These are phyloP conservation scores for Isaurus tuberculatus DNA, from an alignment of 92 coral and sea anemone species.

Conservation along the genomic window DNA sequence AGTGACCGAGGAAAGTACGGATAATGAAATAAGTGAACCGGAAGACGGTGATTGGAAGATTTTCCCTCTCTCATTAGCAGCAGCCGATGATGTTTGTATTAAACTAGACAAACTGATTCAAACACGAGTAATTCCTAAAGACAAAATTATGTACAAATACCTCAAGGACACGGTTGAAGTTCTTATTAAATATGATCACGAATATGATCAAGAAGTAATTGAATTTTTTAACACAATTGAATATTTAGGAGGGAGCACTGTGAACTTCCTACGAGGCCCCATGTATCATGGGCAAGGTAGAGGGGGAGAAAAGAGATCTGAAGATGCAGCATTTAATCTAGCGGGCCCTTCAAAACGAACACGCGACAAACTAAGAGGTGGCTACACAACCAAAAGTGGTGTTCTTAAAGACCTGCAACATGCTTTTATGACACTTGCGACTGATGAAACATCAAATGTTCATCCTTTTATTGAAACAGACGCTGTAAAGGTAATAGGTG, in stretches of 20 bases:
- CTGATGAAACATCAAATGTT: slow-evolving; percentile 28
- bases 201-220: slow-evolving; percentile 45
- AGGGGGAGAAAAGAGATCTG: slow-evolving; percentile 52
- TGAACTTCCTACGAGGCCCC: slow-evolving; percentile 45
- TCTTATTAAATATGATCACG: slow-evolving; percentile 3
- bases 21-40: slow-evolving; percentile 27
- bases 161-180: slow-evolving; percentile 43
- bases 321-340: slow-evolving; percentile 55
- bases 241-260: slow-evolving; percentile 39
- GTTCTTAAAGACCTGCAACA: slow-evolving; percentile 50
- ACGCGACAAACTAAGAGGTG: slow-evolving; percentile 54
- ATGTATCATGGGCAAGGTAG: slow-evolving; percentile 61
- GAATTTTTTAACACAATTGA: slow-evolving; percentile 46
- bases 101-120: slow-evolving; percentile 50
- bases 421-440: slow-evolving; percentile 43
- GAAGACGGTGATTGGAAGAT: slow-evolving; percentile 47
- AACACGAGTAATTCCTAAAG: slow-evolving; percentile 43
- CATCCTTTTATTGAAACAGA: slow-evolving; percentile 52
- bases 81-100: slow-evolving; percentile 48
- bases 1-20: slow-evolving; percentile 5
- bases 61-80: slow-evolving; percentile 31
- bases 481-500: slow-evolving; percentile 46
- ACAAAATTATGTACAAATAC: slow-evolving; percentile 38
- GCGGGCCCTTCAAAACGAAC: slow-evolving; percentile 68
- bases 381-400: slow-evolving; percentile 63